Evolutionary conservation across 2,797 vertebrate genomes (phyloP).

Genomic region (Rhinophrynus dorsalis): DNA sequence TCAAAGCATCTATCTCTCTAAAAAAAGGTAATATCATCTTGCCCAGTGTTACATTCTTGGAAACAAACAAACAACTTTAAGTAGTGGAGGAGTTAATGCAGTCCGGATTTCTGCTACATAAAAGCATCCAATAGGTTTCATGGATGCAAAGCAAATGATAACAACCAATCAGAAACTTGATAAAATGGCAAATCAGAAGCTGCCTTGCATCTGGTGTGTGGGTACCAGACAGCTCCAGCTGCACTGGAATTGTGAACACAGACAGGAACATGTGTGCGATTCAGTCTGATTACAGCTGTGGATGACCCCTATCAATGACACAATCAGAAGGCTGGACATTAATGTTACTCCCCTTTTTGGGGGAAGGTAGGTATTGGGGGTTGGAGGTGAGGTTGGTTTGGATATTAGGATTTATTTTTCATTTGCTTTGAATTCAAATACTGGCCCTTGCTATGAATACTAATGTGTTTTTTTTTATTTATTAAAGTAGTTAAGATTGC

Average conservation of each 20-base stretch:
- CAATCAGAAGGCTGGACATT: background rate
- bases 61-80: background rate
- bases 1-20: no score
- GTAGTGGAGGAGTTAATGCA: background rate
- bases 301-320: slow-evolving; percentile 28
- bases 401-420: no score
- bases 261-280: slow-evolving; percentile 3
- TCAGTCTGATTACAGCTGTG: background rate
- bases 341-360: slow-evolving; percentile 19
- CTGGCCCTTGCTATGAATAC: no score
- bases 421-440: no score
- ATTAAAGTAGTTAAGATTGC: no score
- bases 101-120: slow-evolving; percentile 9
- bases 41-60: no score
- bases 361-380: slow-evolving; percentile 37
- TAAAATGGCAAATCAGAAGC: slow-evolving; percentile 28
- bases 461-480: no score
- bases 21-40: no score
- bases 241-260: background rate
- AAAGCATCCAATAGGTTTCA: slow-evolving; percentile 3
- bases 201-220: slow-evolving; percentile 31
- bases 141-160: background rate
- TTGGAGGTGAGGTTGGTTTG: no score
- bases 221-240: slow-evolving; percentile 33
- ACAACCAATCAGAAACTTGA: slow-evolving; percentile 9